phyloP scores from a whole-genome alignment of 2,113 vertebrate genomes.

The Gopherus flavomarginatus region DNA sequence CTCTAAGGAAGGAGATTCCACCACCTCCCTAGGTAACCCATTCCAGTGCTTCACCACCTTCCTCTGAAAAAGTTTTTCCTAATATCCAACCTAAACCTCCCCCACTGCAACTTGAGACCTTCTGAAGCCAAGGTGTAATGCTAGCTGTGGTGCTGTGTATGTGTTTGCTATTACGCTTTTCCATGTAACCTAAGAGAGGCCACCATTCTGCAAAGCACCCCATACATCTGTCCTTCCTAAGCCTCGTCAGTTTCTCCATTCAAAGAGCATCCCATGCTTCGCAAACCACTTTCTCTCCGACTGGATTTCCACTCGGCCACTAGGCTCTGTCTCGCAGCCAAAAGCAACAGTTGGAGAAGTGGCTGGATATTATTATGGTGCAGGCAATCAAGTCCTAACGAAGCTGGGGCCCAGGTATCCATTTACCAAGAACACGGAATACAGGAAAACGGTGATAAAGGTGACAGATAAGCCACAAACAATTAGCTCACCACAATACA shows the following conservation, averaged over 20 bases:
- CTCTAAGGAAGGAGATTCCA: too few relatives aligned
- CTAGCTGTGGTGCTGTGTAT: neutral
- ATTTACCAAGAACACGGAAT: neutral
- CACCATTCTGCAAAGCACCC: neutral
- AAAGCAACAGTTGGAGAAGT: neutral
- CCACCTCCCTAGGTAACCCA: too few relatives aligned
- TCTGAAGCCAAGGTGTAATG: neutral
- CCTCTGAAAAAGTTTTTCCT: too few relatives aligned
- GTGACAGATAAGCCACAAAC: neutral
- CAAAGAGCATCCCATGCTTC: neutral
- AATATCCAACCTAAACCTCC: too few relatives aligned
- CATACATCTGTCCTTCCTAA: neutral
- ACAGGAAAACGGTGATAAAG: neutral
- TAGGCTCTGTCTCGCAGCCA: neutral
- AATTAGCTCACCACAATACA: neutral
- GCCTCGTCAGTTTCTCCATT: neutral
- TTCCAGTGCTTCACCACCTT: too few relatives aligned
- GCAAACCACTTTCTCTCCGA: neutral
- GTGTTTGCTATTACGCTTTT: neutral
- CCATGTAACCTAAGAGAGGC: rapidly evolving
- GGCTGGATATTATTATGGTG: neutral
- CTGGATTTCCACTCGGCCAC: neutral
- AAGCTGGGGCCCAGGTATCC: neutral
- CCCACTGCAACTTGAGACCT: too few relatives aligned
- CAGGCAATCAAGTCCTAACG: neutral